Conservation (phyloP, 2,113 vertebrate genomes). For the Pyrgilauda ruficollis region DNA sequence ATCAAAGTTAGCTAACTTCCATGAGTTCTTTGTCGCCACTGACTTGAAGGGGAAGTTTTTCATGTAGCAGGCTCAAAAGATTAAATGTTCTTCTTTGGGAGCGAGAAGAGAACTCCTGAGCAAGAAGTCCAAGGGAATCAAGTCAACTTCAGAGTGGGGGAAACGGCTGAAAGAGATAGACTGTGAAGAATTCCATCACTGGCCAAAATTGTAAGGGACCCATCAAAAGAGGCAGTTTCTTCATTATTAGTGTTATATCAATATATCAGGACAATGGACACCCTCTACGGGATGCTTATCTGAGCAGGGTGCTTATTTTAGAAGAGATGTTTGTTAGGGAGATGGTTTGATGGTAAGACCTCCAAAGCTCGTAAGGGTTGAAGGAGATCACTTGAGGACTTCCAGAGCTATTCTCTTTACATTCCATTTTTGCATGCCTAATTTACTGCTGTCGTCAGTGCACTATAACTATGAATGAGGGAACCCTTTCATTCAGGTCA, state of each 20-base stretch:
- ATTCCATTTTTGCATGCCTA: background rate
- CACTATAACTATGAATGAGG: background rate
- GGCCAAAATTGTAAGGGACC: background rate
- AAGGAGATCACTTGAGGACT: background rate
- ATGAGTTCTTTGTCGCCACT: background rate
- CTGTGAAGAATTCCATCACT: background rate
- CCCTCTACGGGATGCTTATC: background rate
- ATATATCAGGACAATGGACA: background rate
- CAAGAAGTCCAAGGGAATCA: background rate
- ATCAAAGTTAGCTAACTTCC: background rate
- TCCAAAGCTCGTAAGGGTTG: background rate
- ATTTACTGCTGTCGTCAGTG: background rate
- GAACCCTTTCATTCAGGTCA: background rate
- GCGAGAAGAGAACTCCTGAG: background rate
- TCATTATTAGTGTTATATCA: background rate
- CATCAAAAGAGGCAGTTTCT: background rate
- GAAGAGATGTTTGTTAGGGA: background rate
- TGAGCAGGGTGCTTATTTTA: background rate
- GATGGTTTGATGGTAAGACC: background rate
- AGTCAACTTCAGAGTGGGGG: background rate
- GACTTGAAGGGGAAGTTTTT: background rate
- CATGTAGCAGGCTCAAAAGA: background rate
- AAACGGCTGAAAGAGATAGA: background rate
- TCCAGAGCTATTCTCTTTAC: background rate
- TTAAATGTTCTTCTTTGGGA: background rate